Conservation (phyloP, 2,888 invertebrate genomes). For the Hyalella azteca region DNA sequence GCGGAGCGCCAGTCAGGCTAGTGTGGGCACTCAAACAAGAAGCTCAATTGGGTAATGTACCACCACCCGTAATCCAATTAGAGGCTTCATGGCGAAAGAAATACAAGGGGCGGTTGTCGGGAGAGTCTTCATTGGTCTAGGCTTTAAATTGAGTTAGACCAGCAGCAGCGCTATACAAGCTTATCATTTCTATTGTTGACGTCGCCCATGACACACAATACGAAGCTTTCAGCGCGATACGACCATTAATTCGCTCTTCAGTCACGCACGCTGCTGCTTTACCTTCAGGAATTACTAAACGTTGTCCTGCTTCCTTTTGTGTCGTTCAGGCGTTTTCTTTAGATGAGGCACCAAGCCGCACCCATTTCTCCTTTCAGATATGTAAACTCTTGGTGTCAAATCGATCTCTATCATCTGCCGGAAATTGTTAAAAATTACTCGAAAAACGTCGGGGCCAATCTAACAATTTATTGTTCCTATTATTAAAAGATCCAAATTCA, state of each 20-base stretch:
- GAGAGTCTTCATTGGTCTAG: background rate
- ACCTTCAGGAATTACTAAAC: no score
- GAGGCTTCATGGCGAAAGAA: background rate
- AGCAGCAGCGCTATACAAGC: background rate
- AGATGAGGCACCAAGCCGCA: no score
- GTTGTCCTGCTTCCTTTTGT: no score
- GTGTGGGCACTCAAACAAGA: background rate
- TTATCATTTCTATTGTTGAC: constrained; percentile 3
- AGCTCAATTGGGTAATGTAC: constrained; percentile 31
- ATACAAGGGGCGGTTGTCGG: background rate
- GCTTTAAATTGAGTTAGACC: constrained; percentile 14
- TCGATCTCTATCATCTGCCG: no score
- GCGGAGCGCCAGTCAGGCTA: background rate
- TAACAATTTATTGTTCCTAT: no score
- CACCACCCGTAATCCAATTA: constrained; percentile 1
- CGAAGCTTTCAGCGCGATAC: background rate
- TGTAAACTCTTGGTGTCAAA: no score
- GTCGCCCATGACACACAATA: background rate
- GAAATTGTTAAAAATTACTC: no score
- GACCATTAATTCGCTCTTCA: background rate
- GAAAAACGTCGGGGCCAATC: no score
- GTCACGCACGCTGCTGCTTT: background rate
- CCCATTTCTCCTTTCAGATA: no score
- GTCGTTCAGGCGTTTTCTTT: no score
- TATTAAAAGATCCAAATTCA: no score